These are phyloP conservation scores for Ia io DNA, from an alignment of 2,113 vertebrate species.

Conservation along the genomic window DNA sequence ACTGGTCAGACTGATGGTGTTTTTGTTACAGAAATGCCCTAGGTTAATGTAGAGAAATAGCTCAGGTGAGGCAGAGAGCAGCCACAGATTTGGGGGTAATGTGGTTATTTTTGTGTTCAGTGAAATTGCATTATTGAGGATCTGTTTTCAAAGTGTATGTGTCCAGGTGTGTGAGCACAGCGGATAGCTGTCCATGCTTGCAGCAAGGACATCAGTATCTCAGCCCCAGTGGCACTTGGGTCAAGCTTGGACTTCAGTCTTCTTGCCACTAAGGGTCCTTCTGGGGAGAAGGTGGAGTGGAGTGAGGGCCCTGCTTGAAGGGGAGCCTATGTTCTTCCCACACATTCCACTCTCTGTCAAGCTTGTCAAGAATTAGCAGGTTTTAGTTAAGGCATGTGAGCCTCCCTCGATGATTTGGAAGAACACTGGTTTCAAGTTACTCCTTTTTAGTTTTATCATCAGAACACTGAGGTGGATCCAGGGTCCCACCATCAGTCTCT, in stretches of 20 bases:
- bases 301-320: neutral
- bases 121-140: neutral
- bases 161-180: neutral
- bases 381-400: neutral
- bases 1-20: neutral
- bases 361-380: neutral
- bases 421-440: neutral
- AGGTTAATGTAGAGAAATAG: neutral
- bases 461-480: neutral
- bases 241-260: neutral
- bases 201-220: too few relatives aligned
- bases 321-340: neutral
- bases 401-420: neutral
- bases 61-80: neutral
- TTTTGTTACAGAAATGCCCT: neutral
- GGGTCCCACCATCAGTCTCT: neutral
- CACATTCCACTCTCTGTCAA: neutral
- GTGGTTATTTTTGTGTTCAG: neutral
- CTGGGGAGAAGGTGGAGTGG: neutral
- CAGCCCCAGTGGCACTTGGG: neutral
- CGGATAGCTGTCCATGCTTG: too few relatives aligned
- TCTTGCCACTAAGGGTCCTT: neutral
- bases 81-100: neutral
- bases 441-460: neutral
- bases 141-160: neutral